These are phyloP conservation scores for Patiria pectinifera DNA, from an alignment of 53 echinoderm and acorn worm genomes.

Conservation along the genomic window DNA sequence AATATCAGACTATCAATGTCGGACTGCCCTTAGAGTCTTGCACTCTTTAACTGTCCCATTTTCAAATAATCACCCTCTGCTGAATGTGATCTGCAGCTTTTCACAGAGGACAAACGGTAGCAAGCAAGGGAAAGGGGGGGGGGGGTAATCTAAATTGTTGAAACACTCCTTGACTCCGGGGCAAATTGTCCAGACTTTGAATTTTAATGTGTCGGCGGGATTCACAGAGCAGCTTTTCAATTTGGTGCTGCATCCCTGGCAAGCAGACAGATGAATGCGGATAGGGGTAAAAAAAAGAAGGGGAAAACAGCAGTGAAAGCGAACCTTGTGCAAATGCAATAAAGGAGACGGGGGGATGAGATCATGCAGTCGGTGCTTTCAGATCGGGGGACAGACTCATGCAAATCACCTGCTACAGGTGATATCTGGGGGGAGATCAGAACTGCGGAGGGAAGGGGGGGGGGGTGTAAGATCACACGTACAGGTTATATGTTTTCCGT, in stretches of 20 bases:
- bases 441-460: background rate
- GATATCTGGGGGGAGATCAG: constrained; percentile 15
- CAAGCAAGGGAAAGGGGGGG: background rate
- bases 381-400: constrained; percentile 2
- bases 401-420: constrained; percentile 57
- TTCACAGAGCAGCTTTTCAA: constrained; percentile 43
- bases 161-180: constrained; percentile 33
- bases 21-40: background rate
- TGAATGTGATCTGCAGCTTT: background rate
- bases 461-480: background rate
- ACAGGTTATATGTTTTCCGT: background rate
- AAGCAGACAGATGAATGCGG: background rate
- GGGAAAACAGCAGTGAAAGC: background rate
- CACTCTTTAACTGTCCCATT: background rate
- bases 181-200: constrained; percentile 51
- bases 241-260: background rate
- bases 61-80: background rate
- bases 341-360: constrained; percentile 21
- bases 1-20: background rate
- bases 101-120: background rate
- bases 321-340: constrained; percentile 50
- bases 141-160: constrained; percentile 33
- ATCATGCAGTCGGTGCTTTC: constrained; percentile 13
- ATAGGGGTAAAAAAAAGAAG: background rate
- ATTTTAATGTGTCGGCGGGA: constrained; percentile 57